Percentiles rank a stretch among this genome's conserved stretches.
Evolutionary conservation across 2,797 vertebrate genomes (phyloP).

Genomic region (Meda fulgida): DNA sequence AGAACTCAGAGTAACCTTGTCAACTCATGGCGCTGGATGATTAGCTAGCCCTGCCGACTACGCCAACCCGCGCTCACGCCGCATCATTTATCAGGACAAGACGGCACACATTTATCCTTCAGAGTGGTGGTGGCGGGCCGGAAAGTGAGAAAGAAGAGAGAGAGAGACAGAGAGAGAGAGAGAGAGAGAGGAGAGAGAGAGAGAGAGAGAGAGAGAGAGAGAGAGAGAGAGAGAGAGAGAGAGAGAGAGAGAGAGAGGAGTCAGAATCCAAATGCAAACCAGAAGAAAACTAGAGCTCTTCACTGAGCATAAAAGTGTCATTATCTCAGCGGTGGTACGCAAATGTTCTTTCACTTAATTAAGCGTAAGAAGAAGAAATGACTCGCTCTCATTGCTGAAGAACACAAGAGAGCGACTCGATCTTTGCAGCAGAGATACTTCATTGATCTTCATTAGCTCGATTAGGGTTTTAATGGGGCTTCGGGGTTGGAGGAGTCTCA

Average conservation of each 20-base stretch:
- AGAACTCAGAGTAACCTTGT: slow-evolving; percentile 50
- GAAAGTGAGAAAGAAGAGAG: neutral
- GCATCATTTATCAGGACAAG: slow-evolving; percentile 40
- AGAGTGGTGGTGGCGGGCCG: neutral
- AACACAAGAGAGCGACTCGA: slow-evolving; percentile 46
- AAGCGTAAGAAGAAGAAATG: slow-evolving; percentile 40
- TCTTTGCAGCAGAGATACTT: slow-evolving; percentile 63
- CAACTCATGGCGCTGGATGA: slow-evolving; percentile 36
- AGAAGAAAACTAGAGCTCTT: slow-evolving; percentile 68
- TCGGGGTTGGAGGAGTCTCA: slow-evolving; percentile 62
- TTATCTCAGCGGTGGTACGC: slow-evolving; percentile 60
- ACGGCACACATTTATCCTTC: slow-evolving; percentile 42
- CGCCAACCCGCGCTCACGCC: slow-evolving; percentile 7
- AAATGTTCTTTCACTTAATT: slow-evolving; percentile 68
- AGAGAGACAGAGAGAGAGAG: neutral
- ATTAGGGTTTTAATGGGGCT: slow-evolving; percentile 73
- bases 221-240: neutral
- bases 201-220: neutral
- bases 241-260: neutral
- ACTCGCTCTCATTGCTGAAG: neutral
- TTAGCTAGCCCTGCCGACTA: slow-evolving; percentile 40
- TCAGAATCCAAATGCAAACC: slow-evolving; percentile 45
- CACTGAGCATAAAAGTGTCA: slow-evolving; percentile 66
- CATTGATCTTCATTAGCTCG: slow-evolving; percentile 82
- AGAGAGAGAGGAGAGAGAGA: neutral